These are phyloP conservation scores for Nothocercus nigrocapillus DNA, from an alignment of 2,113 vertebrate species.

Conservation along the genomic window DNA sequence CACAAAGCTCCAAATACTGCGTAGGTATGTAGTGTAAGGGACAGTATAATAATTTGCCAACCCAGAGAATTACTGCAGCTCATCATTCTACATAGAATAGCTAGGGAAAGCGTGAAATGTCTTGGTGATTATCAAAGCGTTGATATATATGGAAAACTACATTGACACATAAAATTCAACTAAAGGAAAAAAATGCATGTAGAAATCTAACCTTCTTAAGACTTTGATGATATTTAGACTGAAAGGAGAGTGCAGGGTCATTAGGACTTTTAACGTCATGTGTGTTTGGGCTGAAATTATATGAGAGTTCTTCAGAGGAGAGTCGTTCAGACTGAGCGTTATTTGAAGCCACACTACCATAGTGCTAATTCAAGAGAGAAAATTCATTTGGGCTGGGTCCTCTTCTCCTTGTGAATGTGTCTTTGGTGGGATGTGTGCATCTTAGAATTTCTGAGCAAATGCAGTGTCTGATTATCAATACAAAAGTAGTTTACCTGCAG, in stretches of 20 bases:
- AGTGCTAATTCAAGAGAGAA: constrained; percentile 5
- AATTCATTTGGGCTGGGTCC: background rate
- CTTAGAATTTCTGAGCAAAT: background rate
- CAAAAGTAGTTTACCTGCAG: background rate
- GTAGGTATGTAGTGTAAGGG: background rate
- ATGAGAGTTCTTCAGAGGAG: constrained; percentile 14
- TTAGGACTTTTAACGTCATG: background rate
- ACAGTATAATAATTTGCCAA: background rate
- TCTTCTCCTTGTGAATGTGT: background rate
- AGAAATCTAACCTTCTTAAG: background rate
- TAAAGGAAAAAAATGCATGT: background rate
- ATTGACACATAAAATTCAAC: background rate
- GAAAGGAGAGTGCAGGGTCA: background rate
- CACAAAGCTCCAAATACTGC: background rate
- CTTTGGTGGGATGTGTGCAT: background rate
- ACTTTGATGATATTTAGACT: background rate
- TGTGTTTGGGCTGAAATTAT: background rate
- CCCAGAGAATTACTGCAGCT: background rate
- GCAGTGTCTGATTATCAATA: background rate
- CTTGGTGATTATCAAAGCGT: background rate
- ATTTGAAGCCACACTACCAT: background rate
- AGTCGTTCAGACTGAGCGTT: constrained; percentile 8
- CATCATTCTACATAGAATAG: background rate
- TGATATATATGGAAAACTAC: background rate
- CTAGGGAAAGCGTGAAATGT: background rate